These are phyloP conservation scores for Hyposoter didymator DNA, from an alignment of 2,888 invertebrate species.

Conservation along the genomic window DNA sequence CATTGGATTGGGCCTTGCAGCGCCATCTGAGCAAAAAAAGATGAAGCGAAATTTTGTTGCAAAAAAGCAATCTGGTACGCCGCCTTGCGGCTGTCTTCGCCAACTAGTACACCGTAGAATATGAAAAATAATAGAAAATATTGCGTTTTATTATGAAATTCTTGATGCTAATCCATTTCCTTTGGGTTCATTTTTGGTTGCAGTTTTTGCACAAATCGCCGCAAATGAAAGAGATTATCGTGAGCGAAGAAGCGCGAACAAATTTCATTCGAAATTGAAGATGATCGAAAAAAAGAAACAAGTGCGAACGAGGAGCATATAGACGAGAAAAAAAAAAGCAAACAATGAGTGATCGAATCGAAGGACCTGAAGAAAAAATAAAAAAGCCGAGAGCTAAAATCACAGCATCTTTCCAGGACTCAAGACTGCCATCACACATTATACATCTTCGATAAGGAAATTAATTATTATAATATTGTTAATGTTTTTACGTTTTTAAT, in stretches of 20 bases:
- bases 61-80: neutral
- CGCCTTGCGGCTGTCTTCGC: neutral
- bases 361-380: constrained; percentile 68
- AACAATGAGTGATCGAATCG: constrained; percentile 65
- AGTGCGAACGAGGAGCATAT: constrained; percentile 61
- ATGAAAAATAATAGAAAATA: neutral
- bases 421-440: constrained; percentile 82
- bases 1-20: neutral
- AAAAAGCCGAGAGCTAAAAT: constrained; percentile 75
- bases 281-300: constrained; percentile 42
- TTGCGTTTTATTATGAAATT: neutral
- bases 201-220: constrained; percentile 81
- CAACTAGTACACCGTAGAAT: neutral
- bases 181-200: neutral
- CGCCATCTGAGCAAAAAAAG: constrained; percentile 15
- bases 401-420: constrained; percentile 82
- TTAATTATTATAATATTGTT: constrained; percentile 79
- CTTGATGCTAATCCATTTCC: neutral
- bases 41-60: neutral
- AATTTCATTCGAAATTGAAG: constrained; percentile 73
- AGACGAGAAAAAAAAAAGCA: constrained; percentile 51
- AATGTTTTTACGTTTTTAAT: constrained; percentile 83
- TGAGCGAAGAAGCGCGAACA: constrained; percentile 77
- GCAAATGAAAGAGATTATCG: constrained; percentile 81
- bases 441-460: constrained; percentile 80